Conservation (phyloP, 1,140 invertebrate species). For the Eriocheir sinensis region DNA sequence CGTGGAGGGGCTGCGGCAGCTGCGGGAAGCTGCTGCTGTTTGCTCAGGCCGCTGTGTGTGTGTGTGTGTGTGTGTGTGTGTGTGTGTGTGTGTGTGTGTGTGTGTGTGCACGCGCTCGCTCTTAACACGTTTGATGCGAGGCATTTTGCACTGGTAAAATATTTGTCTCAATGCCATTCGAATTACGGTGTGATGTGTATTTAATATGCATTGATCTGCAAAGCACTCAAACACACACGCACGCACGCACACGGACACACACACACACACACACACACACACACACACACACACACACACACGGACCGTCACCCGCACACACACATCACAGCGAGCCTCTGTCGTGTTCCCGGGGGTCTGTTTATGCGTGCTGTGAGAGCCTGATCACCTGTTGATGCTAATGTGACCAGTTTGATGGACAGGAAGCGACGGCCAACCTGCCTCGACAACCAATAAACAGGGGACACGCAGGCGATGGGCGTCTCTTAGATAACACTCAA, state of each 20-base stretch:
- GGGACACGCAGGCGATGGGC: too few relatives aligned
- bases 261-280: too few relatives aligned
- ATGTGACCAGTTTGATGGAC: background rate
- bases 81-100: too few relatives aligned
- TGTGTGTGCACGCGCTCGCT: too few relatives aligned
- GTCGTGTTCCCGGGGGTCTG: background rate
- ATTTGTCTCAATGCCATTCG: too few relatives aligned
- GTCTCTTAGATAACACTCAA: too few relatives aligned
- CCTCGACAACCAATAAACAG: too few relatives aligned
- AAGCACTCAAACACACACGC: conserved; percentile 3
- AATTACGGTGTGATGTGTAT: too few relatives aligned
- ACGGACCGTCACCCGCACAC: background rate
- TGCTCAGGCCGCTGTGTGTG: background rate
- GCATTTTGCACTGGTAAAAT: too few relatives aligned
- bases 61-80: background rate
- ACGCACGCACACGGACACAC: background rate
- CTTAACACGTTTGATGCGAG: too few relatives aligned
- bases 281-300: background rate
- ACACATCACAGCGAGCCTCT: background rate
- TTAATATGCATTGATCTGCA: too few relatives aligned
- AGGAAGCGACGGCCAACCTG: too few relatives aligned
- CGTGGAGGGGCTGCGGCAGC: background rate
- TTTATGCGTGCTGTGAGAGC: background rate
- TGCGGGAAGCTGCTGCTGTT: background rate
- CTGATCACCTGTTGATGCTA: background rate